phyloP scores from a whole-genome alignment of 2,113 vertebrate genomes.

The Cryptotis parvus region DNA sequence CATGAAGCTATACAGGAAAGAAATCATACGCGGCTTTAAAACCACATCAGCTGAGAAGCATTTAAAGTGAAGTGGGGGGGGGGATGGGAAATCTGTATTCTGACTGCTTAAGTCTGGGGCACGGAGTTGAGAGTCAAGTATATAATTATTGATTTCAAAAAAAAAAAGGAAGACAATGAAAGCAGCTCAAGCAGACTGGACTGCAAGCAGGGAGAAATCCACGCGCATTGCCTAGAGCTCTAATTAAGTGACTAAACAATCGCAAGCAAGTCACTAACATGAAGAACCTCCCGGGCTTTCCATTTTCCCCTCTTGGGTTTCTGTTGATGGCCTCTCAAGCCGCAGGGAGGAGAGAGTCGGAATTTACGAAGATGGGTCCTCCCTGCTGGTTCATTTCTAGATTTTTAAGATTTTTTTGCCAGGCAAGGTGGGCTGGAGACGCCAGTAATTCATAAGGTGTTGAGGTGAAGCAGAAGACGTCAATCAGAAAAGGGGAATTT shows the following conservation, averaged over 20 bases:
- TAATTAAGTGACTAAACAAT: neutral
- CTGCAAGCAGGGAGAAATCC: constrained; percentile 1
- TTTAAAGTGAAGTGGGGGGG: constrained; percentile 74
- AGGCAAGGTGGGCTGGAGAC: neutral
- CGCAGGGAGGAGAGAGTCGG: neutral
- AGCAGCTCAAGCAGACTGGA: constrained; percentile 15
- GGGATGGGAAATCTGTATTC: constrained; percentile 66
- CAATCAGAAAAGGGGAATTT: accelerated
- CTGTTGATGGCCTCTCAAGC: neutral
- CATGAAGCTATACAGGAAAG: constrained; percentile 81
- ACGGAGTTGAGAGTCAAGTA: constrained; percentile 65
- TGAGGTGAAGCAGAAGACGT: neutral
- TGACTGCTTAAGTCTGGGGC: constrained; percentile 59
- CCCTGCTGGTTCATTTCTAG: neutral
- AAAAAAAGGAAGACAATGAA: neutral
- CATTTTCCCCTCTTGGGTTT: constrained; percentile 5
- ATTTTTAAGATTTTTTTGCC: neutral
- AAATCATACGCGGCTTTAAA: constrained; percentile 82
- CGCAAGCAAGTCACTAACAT: neutral
- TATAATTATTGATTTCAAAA: constrained; percentile 46
- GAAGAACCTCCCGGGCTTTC: accelerated
- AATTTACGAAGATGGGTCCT: neutral
- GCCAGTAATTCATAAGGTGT: accelerated
- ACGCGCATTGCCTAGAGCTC: neutral
- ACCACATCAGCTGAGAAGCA: constrained; percentile 79